A percentile compares a stretch with the other conserved stretches of the same genome.
phyloP scores from a whole-genome alignment of 1,140 invertebrate genomes.

The Drosophila sucinea region DNA sequence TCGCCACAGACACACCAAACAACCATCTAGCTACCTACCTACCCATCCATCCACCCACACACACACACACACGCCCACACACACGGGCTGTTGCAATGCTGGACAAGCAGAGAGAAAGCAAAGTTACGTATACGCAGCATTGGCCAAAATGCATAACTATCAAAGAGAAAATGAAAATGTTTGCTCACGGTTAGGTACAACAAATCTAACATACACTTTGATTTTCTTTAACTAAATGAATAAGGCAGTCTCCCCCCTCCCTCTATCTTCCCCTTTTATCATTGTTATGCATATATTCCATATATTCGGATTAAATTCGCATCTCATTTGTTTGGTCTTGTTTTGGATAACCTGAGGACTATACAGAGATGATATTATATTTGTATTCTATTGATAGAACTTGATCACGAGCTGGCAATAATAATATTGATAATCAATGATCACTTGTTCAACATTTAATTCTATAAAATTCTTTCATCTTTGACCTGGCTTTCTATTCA shows the following conservation, averaged over 20 bases:
- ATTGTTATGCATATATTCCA: too few species aligned
- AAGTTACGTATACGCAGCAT: constrained; percentile 71
- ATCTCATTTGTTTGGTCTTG: too few species aligned
- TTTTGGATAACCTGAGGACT: too few species aligned
- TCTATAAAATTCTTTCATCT: too few species aligned
- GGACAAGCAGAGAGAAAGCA: constrained; percentile 33
- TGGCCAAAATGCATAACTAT: constrained; percentile 23
- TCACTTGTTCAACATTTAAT: too few species aligned
- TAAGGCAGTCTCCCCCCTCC: neutral
- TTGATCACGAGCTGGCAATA: too few species aligned
- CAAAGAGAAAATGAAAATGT: constrained; percentile 17
- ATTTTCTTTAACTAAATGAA: neutral
- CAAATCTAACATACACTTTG: constrained; percentile 3
- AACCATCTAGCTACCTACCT: constrained; percentile 22
- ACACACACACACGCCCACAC: constrained; percentile 1
- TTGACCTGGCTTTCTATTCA: too few species aligned
- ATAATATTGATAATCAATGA: too few species aligned
- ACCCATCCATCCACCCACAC: neutral
- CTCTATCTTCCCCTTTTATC: neutral
- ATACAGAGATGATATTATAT: too few species aligned
- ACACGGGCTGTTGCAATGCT: constrained; percentile 31
- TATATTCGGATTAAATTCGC: too few species aligned
- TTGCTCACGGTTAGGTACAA: neutral
- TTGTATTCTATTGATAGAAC: too few species aligned
- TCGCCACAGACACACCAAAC: constrained; percentile 35